Conservation (phyloP, 2,888 invertebrate genomes). For the Crepidodera aurea region DNA sequence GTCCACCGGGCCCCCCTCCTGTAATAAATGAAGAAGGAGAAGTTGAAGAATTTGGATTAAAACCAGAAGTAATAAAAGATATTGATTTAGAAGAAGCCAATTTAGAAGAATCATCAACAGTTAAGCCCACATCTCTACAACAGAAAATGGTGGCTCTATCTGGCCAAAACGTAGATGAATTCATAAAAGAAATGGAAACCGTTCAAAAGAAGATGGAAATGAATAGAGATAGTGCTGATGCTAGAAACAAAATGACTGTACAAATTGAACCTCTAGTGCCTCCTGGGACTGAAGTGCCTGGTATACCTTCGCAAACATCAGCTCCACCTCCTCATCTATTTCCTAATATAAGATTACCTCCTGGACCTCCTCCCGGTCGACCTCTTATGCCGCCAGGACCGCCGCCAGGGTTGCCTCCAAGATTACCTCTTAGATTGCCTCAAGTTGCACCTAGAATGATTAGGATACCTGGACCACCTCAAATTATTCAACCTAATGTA, state of each 20-base stretch:
- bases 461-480: slow-evolving; percentile 53
- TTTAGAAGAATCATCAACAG: slow-evolving; percentile 37
- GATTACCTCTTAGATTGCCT: slow-evolving; percentile 65
- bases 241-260: slow-evolving; percentile 39
- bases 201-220: slow-evolving; percentile 77
- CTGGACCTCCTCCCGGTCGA: slow-evolving; percentile 65
- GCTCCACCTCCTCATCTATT: slow-evolving; percentile 62
- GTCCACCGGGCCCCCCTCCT: slow-evolving; percentile 86
- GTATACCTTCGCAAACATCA: slow-evolving; percentile 45
- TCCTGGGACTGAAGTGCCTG: slow-evolving; percentile 42
- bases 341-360: slow-evolving; percentile 58
- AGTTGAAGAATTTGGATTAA: slow-evolving; percentile 60
- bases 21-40: slow-evolving; percentile 73
- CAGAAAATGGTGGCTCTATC: slow-evolving; percentile 89
- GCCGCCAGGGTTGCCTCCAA: slow-evolving; percentile 67
- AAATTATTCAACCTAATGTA: slow-evolving; percentile 68
- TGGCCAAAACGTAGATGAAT: slow-evolving; percentile 90
- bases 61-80: slow-evolving; percentile 51
- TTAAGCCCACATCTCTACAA: slow-evolving; percentile 80
- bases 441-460: slow-evolving; percentile 63
- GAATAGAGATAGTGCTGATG: slow-evolving; percentile 45
- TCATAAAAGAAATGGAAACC: slow-evolving; percentile 92
- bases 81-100: slow-evolving; percentile 44
- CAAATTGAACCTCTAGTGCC: slow-evolving; percentile 54
- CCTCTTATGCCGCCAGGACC: slow-evolving; percentile 65